Base-by-base conservation (phyloP, 2,888 invertebrate species). In the Amiota minor region DNA sequence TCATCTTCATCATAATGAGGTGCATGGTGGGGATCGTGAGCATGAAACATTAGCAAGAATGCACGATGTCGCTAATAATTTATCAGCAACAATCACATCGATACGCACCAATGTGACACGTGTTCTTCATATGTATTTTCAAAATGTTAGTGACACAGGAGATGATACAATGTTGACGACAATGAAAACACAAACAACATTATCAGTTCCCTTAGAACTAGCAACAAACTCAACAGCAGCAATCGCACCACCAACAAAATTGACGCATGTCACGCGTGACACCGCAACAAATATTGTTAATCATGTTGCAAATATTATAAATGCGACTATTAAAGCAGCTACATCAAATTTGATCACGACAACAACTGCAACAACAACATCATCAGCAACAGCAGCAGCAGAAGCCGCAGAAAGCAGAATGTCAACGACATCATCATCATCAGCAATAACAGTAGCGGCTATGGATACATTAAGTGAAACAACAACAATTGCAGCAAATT, bases 21-120 rank as follows among this genome's bases (percentile, higher is more conserved):
- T 2, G 23, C 23, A 2, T 23, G 23, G 23, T 23, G 23, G 23
- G 3, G 2, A 23, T 35, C 6, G 35, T 35, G 35, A 35, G 35
- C 35, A 35, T 35, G 35, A 35, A 35, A 35, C 35, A 35, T 6
- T 4, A 6, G 6, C 35, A 35, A 35, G 6, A 35, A 35, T 35
- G 35, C 35, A 56, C 2, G 56, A 59, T 14, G 8, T 12, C 18
- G 20, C 23, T 4, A 46, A 18, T 12, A 70, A 70, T 70, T 12
- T 55, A n/a, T 56, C 59, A 18, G 70, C 47, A n/a, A 78, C 78
- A 53, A 80, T 85, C 16, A 79, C 79, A 67, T 78, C 82, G 61
- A 81, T 84, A 68, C 83, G 81, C 10, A 74, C 79, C 59, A 81
- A 81, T 77, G 80, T 83, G 70, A 76, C 77, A 16, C 79, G 80